phyloP scores from a whole-genome alignment of 2,113 vertebrate genomes.

The Tretioscincus oriximinensis region DNA sequence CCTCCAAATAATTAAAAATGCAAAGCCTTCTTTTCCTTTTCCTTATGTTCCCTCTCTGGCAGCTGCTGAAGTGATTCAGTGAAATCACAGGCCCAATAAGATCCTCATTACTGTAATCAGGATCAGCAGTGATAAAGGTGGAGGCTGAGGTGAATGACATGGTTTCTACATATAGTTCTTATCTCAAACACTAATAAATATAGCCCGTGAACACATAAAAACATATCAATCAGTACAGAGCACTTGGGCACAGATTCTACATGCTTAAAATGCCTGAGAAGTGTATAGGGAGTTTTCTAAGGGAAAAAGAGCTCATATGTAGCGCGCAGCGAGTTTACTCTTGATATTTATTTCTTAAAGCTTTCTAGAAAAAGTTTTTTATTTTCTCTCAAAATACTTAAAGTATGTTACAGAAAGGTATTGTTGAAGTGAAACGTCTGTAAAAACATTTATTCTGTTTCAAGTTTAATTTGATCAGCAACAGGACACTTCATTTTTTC shows the following conservation, averaged over 20 bases:
- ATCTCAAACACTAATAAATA: neutral
- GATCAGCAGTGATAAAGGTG: neutral
- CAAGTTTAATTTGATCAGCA: too few relatives aligned
- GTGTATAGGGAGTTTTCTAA: neutral
- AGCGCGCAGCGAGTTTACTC: neutral
- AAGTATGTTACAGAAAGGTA: too few relatives aligned
- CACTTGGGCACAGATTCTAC: neutral
- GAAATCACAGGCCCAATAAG: neutral
- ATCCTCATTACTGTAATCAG: too few relatives aligned
- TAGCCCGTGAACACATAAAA: neutral
- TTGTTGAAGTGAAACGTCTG: too few relatives aligned
- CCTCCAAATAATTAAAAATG: too few relatives aligned
- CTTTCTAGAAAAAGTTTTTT: neutral
- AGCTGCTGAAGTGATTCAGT: neutral
- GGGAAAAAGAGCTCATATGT: neutral
- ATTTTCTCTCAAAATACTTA: too few relatives aligned
- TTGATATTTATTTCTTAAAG: neutral
- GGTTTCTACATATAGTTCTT: neutral
- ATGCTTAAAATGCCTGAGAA: neutral
- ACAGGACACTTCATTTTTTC: too few relatives aligned
- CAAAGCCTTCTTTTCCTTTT: too few relatives aligned
- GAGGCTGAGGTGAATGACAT: too few relatives aligned
- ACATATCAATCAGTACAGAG: too few relatives aligned
- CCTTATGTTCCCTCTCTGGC: too few relatives aligned
- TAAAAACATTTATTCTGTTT: too few relatives aligned